Evolutionary conservation across 2,113 vertebrate species (phyloP).

Genomic region (Dissostichus mawsoni): DNA sequence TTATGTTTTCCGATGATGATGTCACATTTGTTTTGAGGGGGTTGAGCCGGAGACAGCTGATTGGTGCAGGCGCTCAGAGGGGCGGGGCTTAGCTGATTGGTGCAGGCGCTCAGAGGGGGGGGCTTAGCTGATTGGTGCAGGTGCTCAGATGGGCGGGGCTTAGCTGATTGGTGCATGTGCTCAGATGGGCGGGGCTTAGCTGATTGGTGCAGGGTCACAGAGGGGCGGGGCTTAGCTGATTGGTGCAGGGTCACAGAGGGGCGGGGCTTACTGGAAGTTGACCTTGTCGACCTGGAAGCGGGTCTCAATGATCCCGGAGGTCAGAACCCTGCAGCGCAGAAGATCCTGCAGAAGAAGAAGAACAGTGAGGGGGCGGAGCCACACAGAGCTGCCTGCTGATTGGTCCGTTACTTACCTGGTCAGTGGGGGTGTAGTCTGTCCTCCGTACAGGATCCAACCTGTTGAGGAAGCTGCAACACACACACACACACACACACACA

Average conservation of each 20-base stretch:
- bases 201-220: too few species aligned
- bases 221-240: neutral
- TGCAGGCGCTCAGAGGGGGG: too few species aligned
- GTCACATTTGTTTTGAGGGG: too few species aligned
- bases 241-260: neutral
- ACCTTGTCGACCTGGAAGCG: constrained; percentile 80
- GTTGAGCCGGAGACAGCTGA: too few species aligned
- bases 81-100: too few species aligned
- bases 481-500: too few species aligned
- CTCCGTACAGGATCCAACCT: constrained; percentile 92
- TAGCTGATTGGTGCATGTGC: too few species aligned
- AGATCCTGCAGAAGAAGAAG: constrained; percentile 63
- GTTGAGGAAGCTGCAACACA: constrained; percentile 90
- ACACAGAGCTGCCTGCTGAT: neutral
- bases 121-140: too few species aligned
- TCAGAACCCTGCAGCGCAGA: constrained; percentile 76
- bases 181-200: too few species aligned
- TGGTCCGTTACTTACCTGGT: constrained; percentile 87
- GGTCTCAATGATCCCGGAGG: constrained; percentile 78
- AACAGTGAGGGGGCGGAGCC: neutral
- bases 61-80: too few species aligned
- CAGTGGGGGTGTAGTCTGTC: constrained; percentile 94
- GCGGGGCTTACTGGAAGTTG: constrained; percentile 71
- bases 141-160: too few species aligned
- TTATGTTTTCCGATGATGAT: neutral